Percentiles rank a stretch among this genome's conserved stretches.
These are phyloP conservation scores for Stenchaetothrips biformis DNA, from an alignment of 2,888 invertebrate species.

Conservation along the genomic window DNA sequence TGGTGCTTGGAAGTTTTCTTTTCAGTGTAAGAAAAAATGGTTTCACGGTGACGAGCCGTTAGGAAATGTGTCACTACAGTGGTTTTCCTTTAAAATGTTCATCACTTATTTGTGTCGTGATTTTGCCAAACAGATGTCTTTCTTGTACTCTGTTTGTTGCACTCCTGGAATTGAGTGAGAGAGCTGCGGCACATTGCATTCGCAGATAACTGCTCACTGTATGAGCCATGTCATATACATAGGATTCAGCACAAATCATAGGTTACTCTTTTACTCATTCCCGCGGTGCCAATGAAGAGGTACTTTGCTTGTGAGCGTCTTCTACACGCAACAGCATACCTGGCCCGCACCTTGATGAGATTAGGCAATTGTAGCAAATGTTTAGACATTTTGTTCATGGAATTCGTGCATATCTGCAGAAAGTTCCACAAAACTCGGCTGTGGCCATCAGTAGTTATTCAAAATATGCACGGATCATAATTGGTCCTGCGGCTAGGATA, in stretches of 20 bases:
- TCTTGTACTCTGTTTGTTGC: slow-evolving; percentile 11
- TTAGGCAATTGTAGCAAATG: neutral
- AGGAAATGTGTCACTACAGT: neutral
- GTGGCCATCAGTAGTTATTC: neutral
- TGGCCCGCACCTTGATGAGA: neutral
- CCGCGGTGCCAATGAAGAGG: neutral
- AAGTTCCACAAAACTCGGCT: neutral
- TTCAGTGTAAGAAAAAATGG: too few species aligned
- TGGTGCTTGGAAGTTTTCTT: too few species aligned
- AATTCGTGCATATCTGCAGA: neutral
- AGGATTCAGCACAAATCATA: slow-evolving; percentile 8
- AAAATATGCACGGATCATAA: too few species aligned
- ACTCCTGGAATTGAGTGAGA: slow-evolving; percentile 22
- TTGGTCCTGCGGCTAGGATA: too few species aligned
- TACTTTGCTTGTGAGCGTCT: neutral
- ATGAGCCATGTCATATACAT: slow-evolving; percentile 1
- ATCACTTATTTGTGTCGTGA: slow-evolving; percentile 2
- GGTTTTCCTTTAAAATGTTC: neutral
- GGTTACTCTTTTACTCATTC: slow-evolving; percentile 6
- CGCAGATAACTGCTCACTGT: neutral
- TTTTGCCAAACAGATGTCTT: slow-evolving; percentile 8
- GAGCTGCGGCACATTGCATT: neutral
- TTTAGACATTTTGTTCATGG: neutral
- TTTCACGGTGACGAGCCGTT: too few species aligned
- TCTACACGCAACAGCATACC: neutral